A percentile compares a stretch with the other conserved stretches of the same genome.
Evolutionary conservation across 2,797 vertebrate species (phyloP).

Genomic region (Amphiprion clarkii): DNA sequence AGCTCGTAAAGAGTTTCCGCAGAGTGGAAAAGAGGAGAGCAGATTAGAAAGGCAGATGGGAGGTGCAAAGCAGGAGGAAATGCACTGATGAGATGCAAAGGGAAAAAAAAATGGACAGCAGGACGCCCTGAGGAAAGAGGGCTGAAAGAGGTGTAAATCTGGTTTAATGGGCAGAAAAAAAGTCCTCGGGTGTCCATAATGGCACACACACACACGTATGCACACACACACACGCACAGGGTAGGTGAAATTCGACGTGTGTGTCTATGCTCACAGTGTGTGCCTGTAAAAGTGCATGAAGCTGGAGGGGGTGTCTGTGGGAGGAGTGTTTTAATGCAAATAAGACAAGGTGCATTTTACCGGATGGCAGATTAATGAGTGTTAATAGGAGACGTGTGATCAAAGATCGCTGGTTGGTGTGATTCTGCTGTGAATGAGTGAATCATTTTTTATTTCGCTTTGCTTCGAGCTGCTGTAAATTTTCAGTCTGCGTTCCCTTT

Average conservation of each 20-base stretch:
- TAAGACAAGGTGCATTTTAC: constrained; percentile 56
- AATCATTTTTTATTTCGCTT: constrained; percentile 30
- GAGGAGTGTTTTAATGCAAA: constrained; percentile 51
- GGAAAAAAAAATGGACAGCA: constrained; percentile 35
- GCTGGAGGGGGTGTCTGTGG: constrained; percentile 35
- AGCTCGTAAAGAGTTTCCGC: constrained; percentile 10
- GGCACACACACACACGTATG: constrained; percentile 11
- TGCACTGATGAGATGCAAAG: constrained; percentile 19
- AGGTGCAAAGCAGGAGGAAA: constrained; percentile 24
- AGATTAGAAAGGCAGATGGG: constrained; percentile 28
- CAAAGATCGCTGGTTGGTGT: constrained; percentile 39
- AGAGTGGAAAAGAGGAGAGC: constrained; percentile 21
- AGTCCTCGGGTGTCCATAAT: constrained; percentile 41
- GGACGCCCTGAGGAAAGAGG: constrained; percentile 39
- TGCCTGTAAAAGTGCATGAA: constrained; percentile 27
- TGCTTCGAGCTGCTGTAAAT: constrained; percentile 27
- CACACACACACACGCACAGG: constrained; percentile 4
- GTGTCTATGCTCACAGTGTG: constrained; percentile 15
- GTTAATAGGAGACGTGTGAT: constrained; percentile 60
- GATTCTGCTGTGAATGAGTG: constrained; percentile 22
- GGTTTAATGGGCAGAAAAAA: constrained; percentile 55
- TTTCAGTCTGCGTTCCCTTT: constrained; percentile 9
- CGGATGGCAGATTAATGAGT: constrained; percentile 63
- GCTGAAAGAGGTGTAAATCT: constrained; percentile 63
- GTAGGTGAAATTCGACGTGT: constrained; percentile 22